Percentiles rank a stretch among this genome's conserved stretches.
Evolutionary conservation across 1,140 invertebrate species (phyloP).

Genomic region (Hylaeus volcanicus): DNA sequence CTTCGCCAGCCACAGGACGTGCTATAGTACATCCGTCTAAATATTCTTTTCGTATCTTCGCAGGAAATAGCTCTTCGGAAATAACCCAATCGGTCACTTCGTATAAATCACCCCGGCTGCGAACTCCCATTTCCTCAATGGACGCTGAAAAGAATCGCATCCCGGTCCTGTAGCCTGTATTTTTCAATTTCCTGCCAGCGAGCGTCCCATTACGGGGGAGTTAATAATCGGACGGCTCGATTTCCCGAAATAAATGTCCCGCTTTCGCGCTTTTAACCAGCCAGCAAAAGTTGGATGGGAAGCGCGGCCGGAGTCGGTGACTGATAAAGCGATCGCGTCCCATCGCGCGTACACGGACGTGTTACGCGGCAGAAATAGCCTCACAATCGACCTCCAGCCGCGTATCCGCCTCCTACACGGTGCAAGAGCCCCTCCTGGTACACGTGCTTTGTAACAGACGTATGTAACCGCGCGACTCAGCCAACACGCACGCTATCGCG

Average conservation of each 20-base stretch:
- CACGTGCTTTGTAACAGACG: neutral
- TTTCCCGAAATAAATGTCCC: constrained; percentile 47
- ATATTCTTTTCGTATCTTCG: too few relatives aligned
- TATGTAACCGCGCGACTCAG: neutral
- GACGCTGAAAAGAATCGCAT: constrained; percentile 5
- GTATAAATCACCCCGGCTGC: neutral
- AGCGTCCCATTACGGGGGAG: constrained; percentile 22
- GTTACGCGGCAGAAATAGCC: constrained; percentile 30
- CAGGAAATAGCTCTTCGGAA: too few relatives aligned
- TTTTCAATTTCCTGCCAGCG: constrained; percentile 36
- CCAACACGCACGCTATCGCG: neutral
- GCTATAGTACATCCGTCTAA: too few relatives aligned
- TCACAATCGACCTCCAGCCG: constrained; percentile 14
- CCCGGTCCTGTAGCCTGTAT: constrained; percentile 1
- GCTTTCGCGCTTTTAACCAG: constrained; percentile 31
- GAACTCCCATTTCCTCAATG: neutral
- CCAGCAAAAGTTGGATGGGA: neutral
- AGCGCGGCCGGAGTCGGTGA: neutral
- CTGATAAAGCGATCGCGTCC: constrained; percentile 40
- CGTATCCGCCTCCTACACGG: neutral
- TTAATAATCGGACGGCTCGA: constrained; percentile 32
- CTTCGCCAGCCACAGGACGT: too few relatives aligned
- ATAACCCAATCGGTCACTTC: too few relatives aligned
- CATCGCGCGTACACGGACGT: constrained; percentile 10
- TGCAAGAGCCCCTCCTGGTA: neutral